Evolutionary conservation across 2,888 invertebrate genomes (phyloP), one percentile per base, ranked within the genome.

Genomic region (Nemotelus nigrinus): DNA sequence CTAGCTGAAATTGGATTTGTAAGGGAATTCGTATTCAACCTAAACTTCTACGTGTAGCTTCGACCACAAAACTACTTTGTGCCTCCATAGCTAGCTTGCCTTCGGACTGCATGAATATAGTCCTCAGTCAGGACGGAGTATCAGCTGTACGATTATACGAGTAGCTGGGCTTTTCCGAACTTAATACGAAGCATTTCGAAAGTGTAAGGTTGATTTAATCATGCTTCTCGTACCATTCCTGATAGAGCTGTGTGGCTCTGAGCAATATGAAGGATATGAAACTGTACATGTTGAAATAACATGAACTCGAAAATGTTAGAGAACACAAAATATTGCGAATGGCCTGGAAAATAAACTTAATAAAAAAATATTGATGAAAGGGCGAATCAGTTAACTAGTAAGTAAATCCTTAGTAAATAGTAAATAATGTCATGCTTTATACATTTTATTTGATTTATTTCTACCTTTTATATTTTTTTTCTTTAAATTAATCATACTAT

Each of bases 191-290:
- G 45, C n/a, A 65, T 65, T 65, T 25, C 5, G 41, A 53, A 68
- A 55, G 53, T 55, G 55, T 71, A 71, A 55, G 53, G 71, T 71
- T 71, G 71, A 55, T 71, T 71, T 71, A 71, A 71, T 71, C 71
- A 71, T 71, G 10, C 71, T 53, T 55, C 10, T 44, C 41, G 68
- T 25, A 50, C 48, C 44, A 3, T 25, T 68, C 10, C 45, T 47
- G 65, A 65, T 65, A 47, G 4, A 65, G 65, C 43, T 63, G 43
- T 25, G 63, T 65, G 39, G n/a, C 44, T 44, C 65, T 47, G 47
- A 65, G 47, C 10, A 65, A 45, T 65, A 63, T 63, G 43, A 43
- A 63, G 5, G 63, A 63, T 41, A 63, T 39, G 63, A 63, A 41
- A 41, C 25, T 63, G 63, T 63, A n/a, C n/a, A n/a, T n/a, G n/a